Percentiles rank a stretch among this genome's conserved stretches.
Conservation (phyloP, 2,888 invertebrate species). For the Drosophila fungiperda region DNA sequence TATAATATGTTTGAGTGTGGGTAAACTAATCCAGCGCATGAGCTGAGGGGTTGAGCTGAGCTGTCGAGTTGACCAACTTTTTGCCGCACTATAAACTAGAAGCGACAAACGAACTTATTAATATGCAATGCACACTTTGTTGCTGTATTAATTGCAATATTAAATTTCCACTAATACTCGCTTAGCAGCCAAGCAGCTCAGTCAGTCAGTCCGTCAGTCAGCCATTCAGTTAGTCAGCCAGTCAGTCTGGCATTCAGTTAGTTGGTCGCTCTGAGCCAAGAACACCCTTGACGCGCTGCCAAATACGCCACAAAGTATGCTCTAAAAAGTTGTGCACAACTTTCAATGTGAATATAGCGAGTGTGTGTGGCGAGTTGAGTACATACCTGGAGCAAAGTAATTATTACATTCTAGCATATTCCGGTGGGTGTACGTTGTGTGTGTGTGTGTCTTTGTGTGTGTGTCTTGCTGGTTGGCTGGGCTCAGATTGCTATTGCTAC, state of each 20-base stretch:
- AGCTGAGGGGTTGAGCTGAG: slow-evolving; percentile 22
- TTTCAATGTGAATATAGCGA: slow-evolving; percentile 32
- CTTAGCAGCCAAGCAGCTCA: slow-evolving; percentile 46
- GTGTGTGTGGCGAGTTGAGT: slow-evolving; percentile 26
- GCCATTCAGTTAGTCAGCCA: background rate
- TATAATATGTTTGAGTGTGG: slow-evolving; percentile 13
- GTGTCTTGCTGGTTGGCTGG: slow-evolving; percentile 28
- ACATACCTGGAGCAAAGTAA: slow-evolving; percentile 61
- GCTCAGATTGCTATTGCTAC: slow-evolving; percentile 30
- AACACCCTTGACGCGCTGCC: slow-evolving; percentile 19
- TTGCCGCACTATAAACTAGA: slow-evolving; percentile 58
- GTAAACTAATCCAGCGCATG: slow-evolving; percentile 45
- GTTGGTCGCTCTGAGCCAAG: background rate
- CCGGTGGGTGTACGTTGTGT: slow-evolving; percentile 31
- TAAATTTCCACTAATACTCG: slow-evolving; percentile 80
- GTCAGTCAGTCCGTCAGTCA: background rate
- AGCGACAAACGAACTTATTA: slow-evolving; percentile 76
- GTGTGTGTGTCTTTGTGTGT: slow-evolving; percentile 31
- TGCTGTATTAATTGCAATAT: slow-evolving; percentile 81
- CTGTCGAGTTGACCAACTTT: slow-evolving; percentile 55
- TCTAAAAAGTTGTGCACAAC: slow-evolving; percentile 59
- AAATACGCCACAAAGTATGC: slow-evolving; percentile 54
- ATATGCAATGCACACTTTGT: slow-evolving; percentile 81
- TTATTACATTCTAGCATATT: slow-evolving; percentile 72
- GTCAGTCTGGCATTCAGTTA: background rate